Conservation (phyloP, 1,140 invertebrate genomes). For the Metopolophium dirhodum region DNA sequence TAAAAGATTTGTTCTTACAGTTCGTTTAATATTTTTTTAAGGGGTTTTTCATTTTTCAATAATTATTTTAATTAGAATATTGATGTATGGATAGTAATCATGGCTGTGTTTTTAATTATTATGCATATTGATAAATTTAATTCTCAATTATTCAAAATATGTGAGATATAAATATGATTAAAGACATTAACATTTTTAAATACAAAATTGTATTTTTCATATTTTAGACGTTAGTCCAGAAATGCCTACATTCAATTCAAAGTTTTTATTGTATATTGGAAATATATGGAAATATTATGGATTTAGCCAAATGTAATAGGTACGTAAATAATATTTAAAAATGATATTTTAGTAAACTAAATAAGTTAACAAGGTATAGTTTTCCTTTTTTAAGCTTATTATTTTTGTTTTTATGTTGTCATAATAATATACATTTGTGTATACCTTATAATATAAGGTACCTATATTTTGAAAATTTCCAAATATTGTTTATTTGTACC, state of each 20-base stretch:
- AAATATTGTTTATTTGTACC: too few species aligned
- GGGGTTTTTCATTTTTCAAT: not conserved
- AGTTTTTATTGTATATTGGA: not conserved
- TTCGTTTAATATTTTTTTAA: not conserved
- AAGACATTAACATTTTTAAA: not conserved
- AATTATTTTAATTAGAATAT: not conserved
- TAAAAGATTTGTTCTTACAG: not conserved
- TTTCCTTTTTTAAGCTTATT: too few species aligned
- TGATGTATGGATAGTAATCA: not conserved
- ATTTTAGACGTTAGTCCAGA: not conserved
- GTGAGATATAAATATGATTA: not conserved
- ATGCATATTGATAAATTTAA: too few species aligned
- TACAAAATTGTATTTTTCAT: not conserved
- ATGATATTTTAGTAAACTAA: too few species aligned
- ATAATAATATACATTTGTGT: too few species aligned
- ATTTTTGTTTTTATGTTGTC: too few species aligned
- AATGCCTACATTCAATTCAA: not conserved
- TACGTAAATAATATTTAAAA: too few species aligned
- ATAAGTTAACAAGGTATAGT: too few species aligned
- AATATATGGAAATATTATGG: not conserved
- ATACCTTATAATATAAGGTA: too few species aligned
- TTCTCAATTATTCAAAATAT: not conserved
- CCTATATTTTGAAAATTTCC: too few species aligned
- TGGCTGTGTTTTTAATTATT: not conserved
- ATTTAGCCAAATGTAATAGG: not conserved